These are phyloP conservation scores for Myrmecobius fasciatus DNA, from an alignment of 2,113 vertebrate species.

Conservation along the genomic window DNA sequence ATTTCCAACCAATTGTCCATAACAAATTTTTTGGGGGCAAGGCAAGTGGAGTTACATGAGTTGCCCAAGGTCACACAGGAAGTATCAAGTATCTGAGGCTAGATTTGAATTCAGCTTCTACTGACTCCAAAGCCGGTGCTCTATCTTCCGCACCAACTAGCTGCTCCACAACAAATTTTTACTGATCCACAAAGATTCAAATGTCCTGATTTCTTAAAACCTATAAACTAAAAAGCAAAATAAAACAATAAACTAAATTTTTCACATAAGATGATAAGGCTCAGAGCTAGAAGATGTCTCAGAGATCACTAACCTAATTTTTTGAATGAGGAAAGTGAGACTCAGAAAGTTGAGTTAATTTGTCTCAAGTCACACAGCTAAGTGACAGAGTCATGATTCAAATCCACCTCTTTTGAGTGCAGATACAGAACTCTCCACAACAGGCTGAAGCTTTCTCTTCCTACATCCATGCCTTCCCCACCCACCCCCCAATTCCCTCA, in stretches of 20 bases:
- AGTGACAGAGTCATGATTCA: background rate
- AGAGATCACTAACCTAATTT: background rate
- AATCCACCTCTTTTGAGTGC: background rate
- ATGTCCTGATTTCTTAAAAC: background rate
- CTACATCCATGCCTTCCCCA: background rate
- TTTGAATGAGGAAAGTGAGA: background rate
- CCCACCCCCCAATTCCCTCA: too few relatives aligned
- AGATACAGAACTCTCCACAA: background rate
- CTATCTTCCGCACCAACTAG: too few relatives aligned
- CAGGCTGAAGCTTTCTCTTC: background rate
- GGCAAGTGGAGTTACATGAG: too few relatives aligned
- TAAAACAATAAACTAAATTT: background rate
- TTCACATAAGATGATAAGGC: background rate
- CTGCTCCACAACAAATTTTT: background rate
- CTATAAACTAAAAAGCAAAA: background rate
- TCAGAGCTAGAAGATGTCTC: background rate
- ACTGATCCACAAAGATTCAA: background rate
- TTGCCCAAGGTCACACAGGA: too few relatives aligned
- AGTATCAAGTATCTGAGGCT: too few relatives aligned
- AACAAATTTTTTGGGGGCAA: background rate
- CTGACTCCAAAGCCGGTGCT: too few relatives aligned
- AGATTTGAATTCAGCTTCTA: too few relatives aligned
- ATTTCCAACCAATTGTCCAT: background rate
- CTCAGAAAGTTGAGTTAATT: background rate
- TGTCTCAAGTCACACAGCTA: background rate